These are phyloP conservation scores for Plebejus anna DNA, from an alignment of 2,888 invertebrate genomes.

Conservation along the genomic window DNA sequence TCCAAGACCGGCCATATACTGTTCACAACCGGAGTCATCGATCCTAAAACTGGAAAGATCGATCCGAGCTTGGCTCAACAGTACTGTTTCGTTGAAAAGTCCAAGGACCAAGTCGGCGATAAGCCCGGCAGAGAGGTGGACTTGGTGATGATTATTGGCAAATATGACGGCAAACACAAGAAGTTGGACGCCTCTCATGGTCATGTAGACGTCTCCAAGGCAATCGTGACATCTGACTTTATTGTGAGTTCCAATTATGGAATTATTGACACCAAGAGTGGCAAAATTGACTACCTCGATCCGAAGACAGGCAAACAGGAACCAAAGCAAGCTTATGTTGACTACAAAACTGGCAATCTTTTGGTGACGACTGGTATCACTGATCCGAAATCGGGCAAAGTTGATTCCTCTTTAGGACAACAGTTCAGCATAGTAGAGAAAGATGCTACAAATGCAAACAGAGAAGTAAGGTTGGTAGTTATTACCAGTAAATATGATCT, in stretches of 20 bases:
- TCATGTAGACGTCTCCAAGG: constrained; percentile 80
- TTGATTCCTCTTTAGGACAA: constrained; percentile 83
- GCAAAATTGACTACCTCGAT: constrained; percentile 81
- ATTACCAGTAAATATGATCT: constrained; percentile 81
- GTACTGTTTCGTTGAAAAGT: constrained; percentile 82
- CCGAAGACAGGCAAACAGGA: constrained; percentile 83
- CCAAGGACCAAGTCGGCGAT: constrained; percentile 72
- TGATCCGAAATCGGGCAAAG: constrained; percentile 83
- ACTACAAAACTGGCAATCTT: constrained; percentile 84
- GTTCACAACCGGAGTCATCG: constrained; percentile 81
- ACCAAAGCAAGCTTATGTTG: constrained; percentile 84
- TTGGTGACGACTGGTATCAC: constrained; percentile 81
- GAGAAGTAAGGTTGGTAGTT: constrained; percentile 79
- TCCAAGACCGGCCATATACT: constrained; percentile 83
- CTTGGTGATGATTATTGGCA: constrained; percentile 80
- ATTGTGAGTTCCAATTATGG: constrained; percentile 82
- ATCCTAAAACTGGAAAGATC: constrained; percentile 83
- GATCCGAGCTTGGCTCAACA: constrained; percentile 84
- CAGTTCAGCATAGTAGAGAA: constrained; percentile 83
- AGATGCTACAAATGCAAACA: constrained; percentile 83
- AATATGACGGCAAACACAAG: constrained; percentile 80
- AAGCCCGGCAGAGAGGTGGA: constrained; percentile 77
- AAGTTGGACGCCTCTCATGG: constrained; percentile 70
- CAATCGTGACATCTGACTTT: constrained; percentile 79
- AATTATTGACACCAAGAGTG: constrained; percentile 82